Evolutionary conservation across 2,888 invertebrate genomes (phyloP), one percentile per base, ranked within the genome.

Genomic region (Pyrrhosoma nymphula): DNA sequence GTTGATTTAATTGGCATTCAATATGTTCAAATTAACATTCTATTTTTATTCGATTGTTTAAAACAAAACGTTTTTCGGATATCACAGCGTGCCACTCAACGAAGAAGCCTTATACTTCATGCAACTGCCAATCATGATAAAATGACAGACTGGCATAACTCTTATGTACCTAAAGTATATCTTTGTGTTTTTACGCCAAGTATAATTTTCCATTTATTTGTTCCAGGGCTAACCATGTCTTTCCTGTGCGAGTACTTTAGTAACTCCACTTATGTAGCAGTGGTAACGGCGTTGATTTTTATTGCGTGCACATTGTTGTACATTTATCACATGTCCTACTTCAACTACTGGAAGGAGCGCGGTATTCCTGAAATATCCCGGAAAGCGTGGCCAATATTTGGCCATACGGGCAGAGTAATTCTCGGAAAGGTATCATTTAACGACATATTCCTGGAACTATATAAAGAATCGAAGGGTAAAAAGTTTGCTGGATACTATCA

Each of bases 281-380:
- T 82, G 30, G 26, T 35, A 14, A 35, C 35, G 35, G 30, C 30
- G 18, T 82, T 82, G 82, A 35, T 35, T 35, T 14, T 82, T 35
- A 82, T 82, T 16, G 12, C 8, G 35, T 35, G 82, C 82, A 35
- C 30, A 1, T 35, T 82, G 30, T 47, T 69, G 35, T 69, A 93
- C 93, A 47, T 69, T 16, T 47, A 93, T 47, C 63, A 26, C 39
- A 93, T 39, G 23, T 69, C 93, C 14, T 8, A 23, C 26, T 39
- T 93, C 63, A 39, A 93, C 26, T 69, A 93, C 69, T 93, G 93
- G 69, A 69, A 69, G 47, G 63, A 93, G 69, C 23, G 93, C 0
- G 93, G 69, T 47, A 69, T 69, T 69, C 93, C 93, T 39, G 63
- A 69, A 63, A 12, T 63, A 63, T 63, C 63, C 69, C 4, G 26